Evolutionary conservation across 2,888 invertebrate species (phyloP), one percentile per base, ranked within the genome.

Genomic region (Nomada ferruginata): DNA sequence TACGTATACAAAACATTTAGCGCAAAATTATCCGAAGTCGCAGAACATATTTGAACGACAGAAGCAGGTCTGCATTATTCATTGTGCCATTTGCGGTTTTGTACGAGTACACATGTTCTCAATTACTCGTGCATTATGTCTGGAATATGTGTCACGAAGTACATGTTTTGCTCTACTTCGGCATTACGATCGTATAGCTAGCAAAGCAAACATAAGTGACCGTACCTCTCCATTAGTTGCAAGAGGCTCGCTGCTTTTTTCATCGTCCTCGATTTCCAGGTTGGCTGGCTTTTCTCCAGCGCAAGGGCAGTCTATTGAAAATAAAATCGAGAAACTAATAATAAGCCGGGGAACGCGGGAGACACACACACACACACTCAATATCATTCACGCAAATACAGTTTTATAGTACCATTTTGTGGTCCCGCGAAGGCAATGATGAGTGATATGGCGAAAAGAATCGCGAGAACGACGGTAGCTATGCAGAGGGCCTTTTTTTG

Each of bases 391-490:
- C 23, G 3, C 11, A 2, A 13, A 53, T 18, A 53, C 13, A 13
- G 42, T 3, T 55, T 13, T 55, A 36, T 15, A 44, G n/a, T 94
- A 97, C 97, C 97, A 92, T 97, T 96, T 94, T 97, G 97, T 76
- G 98, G 98, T 86, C 98, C 97, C 72, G 98, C 98, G 93, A 98
- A 98, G 76, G 98, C 98, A 83, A 98, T 97, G 85, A 98, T 96
- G 85, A 98, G 95, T 59, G 98, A 97, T 75, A 97, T 96, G 88
- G 96, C 95, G 92, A 98, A 96, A 90, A 98, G 96, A 50, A 97
- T 96, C 7, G 96, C 96, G 92, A 98, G 96, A 53, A 98, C 96
- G 79, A 97, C 94, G 66, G 96, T 96, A 65, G 97, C 97, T 82
- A 98, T 96, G 91, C 96, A 96, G 11, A 98, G 95, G 55, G 98